Evolutionary conservation across 2,888 invertebrate genomes (phyloP), one percentile per base, ranked within the genome.

Genomic region (Rotaria socialis): DNA sequence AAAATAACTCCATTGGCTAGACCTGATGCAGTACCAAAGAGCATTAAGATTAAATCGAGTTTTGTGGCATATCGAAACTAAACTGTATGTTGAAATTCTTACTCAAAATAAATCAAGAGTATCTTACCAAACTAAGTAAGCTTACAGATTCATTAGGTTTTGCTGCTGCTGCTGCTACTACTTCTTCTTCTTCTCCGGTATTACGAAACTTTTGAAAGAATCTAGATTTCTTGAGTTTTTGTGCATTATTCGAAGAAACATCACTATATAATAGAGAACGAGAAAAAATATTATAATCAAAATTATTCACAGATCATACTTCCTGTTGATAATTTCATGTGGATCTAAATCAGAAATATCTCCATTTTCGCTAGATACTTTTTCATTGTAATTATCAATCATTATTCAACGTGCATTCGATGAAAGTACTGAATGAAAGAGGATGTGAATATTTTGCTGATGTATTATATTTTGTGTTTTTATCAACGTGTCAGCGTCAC

Each of bases 11-110:
- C 91, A 55, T 90, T 89, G 22, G 88, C 87, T 14, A 88, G 50
- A 0, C 90, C 90, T 85, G 88, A 88, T 0, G 91, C 6, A 0
- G 89, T 88, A 0, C 90, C 91, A n/a, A 90, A 35, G 2, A 90
- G 24, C 89, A 91, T 90, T 84, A 90, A 88, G 8, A 90, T 24
- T 0, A 86, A 86, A 87, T 91, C 91, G 43, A 87, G 27, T 74
- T 88, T 88, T 56, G 88, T 89, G 6, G 90, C 89, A 88, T 89
- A 91, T 52, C 90, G 89, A 87, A 91, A 91, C 91, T 91, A 19
- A 35, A 27, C 11, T 19, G 1, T 16, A 35, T 19, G 16, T 67
- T 19, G 0, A 1, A 67, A 41, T 5, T 16, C 16, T 19, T 19
- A 19, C 35, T 35, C 27, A 1, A 41, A 1, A 6, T 1, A 35